Evolutionary conservation across 2,888 invertebrate genomes (phyloP), one percentile per base, ranked within the genome.

Genomic region (Lasioglossum morio): DNA sequence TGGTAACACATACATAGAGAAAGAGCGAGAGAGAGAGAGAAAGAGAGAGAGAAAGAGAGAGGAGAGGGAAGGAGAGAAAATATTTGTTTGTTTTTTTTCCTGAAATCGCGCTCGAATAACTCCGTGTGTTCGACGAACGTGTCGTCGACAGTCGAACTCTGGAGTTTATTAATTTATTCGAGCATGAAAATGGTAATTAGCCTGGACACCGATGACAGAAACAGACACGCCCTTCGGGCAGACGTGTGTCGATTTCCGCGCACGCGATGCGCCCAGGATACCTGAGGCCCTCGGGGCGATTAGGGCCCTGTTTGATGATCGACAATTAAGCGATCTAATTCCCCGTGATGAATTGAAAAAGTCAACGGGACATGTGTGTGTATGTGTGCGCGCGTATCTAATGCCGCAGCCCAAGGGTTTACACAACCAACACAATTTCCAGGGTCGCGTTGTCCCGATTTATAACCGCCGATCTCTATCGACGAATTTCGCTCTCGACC

Each of bases 101-200:
- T 77, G 40, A 72, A 82, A 89, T 53, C 79, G 82, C 72, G 90
- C 85, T 80, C 84, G 87, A 88, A 77, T 69, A 84, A 85, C 81
- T 77, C 72, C 82, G 66, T 46, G 48, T 77, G 87, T 87, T 88
- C 79, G 81, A 88, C 87, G 82, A 88, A 85, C 87, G 91, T 92
- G 93, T 94, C 92, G 90, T 66, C 86, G 89, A 85, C 94, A 94
- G 93, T 87, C 91, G 87, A 16, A 89, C 87, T 81, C 90, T 83
- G 89, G 89, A 94, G 92, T 94, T 95, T 94, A 94, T 94, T 95
- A 94, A 95, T 94, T 94, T 94, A 95, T 94, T 94, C 95, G 92
- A 93, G 94, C 95, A 93, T 94, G 93, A 93, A 94, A 95, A 94
- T 92, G 92, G 93, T 94, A 95, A 95, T 95, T 94, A 95, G 93